Evolutionary conservation across 2,888 invertebrate genomes (phyloP).

Genomic region (Zygogramma bicolorata): DNA sequence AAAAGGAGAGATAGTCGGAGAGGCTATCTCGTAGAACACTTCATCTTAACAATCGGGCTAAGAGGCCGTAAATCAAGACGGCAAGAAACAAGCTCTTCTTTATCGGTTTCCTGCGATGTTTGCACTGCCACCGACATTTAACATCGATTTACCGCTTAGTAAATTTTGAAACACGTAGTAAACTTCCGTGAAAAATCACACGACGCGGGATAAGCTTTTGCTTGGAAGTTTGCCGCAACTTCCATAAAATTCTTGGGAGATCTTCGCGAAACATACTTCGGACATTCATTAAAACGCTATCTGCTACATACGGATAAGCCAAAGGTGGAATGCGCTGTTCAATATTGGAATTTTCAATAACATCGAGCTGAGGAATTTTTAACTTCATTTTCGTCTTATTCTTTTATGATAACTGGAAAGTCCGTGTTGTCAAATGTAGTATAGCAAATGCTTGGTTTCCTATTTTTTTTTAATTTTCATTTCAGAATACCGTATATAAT

Average conservation of each 20-base stretch:
- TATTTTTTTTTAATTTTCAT: too few species aligned
- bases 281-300: not conserved
- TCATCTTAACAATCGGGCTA: constrained; percentile 18
- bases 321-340: not conserved
- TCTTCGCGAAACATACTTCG: not conserved
- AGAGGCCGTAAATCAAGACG: constrained; percentile 19
- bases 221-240: not conserved
- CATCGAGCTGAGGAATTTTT: too few species aligned
- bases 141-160: constrained; percentile 32
- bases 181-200: constrained; percentile 9
- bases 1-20: not conserved
- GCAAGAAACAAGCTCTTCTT: constrained; percentile 22
- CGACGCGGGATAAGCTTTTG: not conserved
- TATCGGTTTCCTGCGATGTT: constrained; percentile 24
- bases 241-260: not conserved
- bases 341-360: not conserved
- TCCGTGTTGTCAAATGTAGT: too few species aligned
- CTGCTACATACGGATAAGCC: not conserved
- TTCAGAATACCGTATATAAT: too few species aligned
- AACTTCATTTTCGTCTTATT: too few species aligned
- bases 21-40: constrained; percentile 9
- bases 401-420: too few species aligned
- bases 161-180: constrained; percentile 25
- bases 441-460: too few species aligned
- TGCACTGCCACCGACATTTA: constrained; percentile 23